phyloP scores from a whole-genome alignment of 2,113 vertebrate genomes.

The Pogona vitticeps region DNA sequence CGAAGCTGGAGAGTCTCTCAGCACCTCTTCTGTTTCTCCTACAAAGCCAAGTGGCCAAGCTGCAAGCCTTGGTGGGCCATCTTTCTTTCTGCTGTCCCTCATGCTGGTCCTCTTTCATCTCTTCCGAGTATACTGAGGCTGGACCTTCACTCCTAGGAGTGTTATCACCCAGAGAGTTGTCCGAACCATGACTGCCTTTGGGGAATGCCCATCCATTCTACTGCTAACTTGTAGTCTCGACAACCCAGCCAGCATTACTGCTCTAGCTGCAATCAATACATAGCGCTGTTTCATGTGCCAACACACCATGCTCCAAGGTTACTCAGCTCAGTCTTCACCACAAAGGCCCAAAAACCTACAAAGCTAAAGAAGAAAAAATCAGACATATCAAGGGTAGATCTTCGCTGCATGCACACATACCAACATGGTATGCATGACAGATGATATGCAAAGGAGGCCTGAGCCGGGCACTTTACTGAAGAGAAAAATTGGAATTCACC shows the following conservation, averaged over 20 bases:
- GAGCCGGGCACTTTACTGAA: neutral
- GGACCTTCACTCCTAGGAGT: neutral
- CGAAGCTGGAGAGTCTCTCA: neutral
- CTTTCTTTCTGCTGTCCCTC: constrained; percentile 6
- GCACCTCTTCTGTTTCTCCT: neutral
- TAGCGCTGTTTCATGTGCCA: too few species aligned
- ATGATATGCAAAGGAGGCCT: neutral
- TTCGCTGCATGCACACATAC: neutral
- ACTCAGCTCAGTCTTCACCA: neutral
- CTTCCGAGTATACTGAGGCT: neutral
- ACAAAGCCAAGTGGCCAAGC: rapidly evolving
- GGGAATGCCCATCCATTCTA: neutral
- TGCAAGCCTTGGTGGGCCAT: neutral
- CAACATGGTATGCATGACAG: too few species aligned
- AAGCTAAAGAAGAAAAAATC: neutral
- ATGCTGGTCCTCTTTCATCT: neutral
- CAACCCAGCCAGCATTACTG: neutral
- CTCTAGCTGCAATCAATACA: neutral
- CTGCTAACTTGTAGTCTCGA: neutral
- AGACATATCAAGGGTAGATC: neutral
- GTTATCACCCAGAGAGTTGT: neutral
- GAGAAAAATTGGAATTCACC: neutral
- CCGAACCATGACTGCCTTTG: too few species aligned
- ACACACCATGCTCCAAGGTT: neutral
- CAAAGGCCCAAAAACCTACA: neutral